phyloP scores from a whole-genome alignment of 2,797 vertebrate species.

The Botia kubotai region DNA sequence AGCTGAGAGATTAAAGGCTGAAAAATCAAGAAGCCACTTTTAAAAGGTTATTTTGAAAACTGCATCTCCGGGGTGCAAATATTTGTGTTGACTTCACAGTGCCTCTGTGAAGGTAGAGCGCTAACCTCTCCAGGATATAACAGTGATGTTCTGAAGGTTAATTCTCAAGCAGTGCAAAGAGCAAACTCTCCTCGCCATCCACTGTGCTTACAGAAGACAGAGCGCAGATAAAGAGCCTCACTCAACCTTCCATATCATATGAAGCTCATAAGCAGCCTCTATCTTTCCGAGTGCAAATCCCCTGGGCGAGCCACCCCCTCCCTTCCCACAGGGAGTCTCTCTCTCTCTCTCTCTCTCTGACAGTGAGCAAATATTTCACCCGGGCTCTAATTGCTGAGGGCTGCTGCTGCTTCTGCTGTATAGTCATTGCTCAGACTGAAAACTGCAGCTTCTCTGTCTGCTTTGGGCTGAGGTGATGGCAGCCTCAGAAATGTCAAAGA shows the following conservation, averaged over 20 bases:
- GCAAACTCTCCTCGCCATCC: conserved; percentile 36
- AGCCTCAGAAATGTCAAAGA: conserved; percentile 55
- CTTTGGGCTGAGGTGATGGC: conserved; percentile 37
- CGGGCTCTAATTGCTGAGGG: conserved; percentile 57
- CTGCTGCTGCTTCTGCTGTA: conserved; percentile 26
- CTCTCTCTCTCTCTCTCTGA: conserved; percentile 15
- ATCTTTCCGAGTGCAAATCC: conserved; percentile 44
- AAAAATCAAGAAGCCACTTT: conserved; percentile 14
- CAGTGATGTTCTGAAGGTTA: conserved; percentile 49
- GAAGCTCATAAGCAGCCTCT: conserved; percentile 35
- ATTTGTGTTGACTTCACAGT: conserved; percentile 39
- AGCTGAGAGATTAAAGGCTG: conserved; percentile 31
- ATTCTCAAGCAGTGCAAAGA: conserved; percentile 49
- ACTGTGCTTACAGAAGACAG: conserved; percentile 44
- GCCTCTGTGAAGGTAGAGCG: conserved; percentile 33
- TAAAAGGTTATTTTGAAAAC: conserved; percentile 31
- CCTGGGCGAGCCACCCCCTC: conserved; percentile 20
- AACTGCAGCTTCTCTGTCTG: conserved; percentile 35
- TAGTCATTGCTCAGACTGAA: conserved; percentile 45
- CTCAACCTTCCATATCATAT: conserved; percentile 40
- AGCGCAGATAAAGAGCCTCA: conserved; percentile 40
- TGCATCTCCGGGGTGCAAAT: conserved; percentile 14
- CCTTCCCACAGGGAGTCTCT: conserved; percentile 21
- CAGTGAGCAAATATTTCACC: conserved; percentile 63
- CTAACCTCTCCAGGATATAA: conserved; percentile 50